Evolutionary conservation across 2,888 invertebrate genomes (phyloP), one percentile per base, ranked within the genome.

Genomic region (Cylindroiulus punctatus): DNA sequence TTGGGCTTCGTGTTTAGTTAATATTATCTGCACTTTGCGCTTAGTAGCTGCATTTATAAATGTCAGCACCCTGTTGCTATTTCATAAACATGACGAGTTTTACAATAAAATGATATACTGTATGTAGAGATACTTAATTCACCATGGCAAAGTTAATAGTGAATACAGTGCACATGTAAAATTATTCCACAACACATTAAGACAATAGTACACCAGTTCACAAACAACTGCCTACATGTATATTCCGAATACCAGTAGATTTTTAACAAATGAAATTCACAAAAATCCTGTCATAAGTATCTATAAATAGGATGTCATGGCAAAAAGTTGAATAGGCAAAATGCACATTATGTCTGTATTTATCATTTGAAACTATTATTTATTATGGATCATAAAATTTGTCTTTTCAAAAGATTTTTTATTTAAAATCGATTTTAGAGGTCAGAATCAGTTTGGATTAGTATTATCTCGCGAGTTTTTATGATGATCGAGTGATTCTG

Each of bases 61-160:
- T 76, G 30, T 76, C 76, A 76, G 76, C 76, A 76, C 76, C 76
- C 76, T 76, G 76, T 26, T 76, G 76, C 76, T 26, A 76, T 30
- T 30, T 76, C 12, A 30, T 30, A 76, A 30, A 76, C n/a, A 76
- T 76, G 30, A 76, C n/a, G 14, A 76, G 76, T 76, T 76, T 32
- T 26, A 30, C 76, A 76, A 76, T 30, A 4, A 30, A 76, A 30
- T 76, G 12, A 76, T n/a, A n/a, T n/a, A n/a, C n/a, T n/a, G n/a
- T n/a, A n/a, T n/a, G n/a, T n/a, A n/a, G n/a, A n/a, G n/a, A n/a
- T 30, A 14, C 30, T 76, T 30, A 26, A 76, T 76, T 32, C 30
- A 32, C 30, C 0, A 0, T 65, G 57, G 10, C 57, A 22, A 65
- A 65, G 57, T 65, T 22, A 22, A 22, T 26, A 44, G 14, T 44